These are phyloP conservation scores for Scaptomyza graminum DNA, from an alignment of 1,140 invertebrate genomes.

Conservation along the genomic window DNA sequence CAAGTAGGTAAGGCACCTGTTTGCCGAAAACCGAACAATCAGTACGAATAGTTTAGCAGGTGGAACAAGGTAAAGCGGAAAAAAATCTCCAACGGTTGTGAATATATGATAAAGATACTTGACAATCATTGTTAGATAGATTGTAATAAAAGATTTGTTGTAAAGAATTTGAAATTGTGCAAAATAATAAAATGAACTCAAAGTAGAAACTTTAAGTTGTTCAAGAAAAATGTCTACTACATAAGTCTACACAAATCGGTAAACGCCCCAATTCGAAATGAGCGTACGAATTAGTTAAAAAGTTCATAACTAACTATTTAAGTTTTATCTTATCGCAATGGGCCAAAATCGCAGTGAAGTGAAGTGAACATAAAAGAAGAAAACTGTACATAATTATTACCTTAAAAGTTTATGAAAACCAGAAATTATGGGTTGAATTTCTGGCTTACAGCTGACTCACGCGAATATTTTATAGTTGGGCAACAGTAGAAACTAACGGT, in stretches of 20 bases:
- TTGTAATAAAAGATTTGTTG: neutral
- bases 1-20: slow-evolving; percentile 54
- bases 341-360: slow-evolving; percentile 43
- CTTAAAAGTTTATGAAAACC: neutral
- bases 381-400: slow-evolving; percentile 9
- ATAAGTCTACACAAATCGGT: neutral
- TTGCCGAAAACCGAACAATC: slow-evolving; percentile 30
- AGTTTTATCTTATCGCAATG: slow-evolving; percentile 61
- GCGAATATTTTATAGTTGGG: neutral
- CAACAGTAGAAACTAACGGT: slow-evolving; percentile 29
- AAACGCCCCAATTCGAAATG: slow-evolving; percentile 14
- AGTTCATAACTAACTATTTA: slow-evolving; percentile 28
- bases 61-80: slow-evolving; percentile 63
- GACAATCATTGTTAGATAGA: slow-evolving; percentile 1
- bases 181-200: neutral
- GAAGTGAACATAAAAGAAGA: slow-evolving; percentile 5
- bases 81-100: neutral
- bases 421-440: neutral
- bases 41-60: slow-evolving; percentile 68
- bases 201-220: neutral
- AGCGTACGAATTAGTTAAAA: slow-evolving; percentile 7
- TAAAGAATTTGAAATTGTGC: neutral
- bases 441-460: slow-evolving; percentile 56
- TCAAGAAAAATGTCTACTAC: neutral
- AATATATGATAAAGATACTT: neutral